Evolutionary conservation across 2,113 vertebrate species (phyloP).

Genomic region (Clupea harengus): DNA sequence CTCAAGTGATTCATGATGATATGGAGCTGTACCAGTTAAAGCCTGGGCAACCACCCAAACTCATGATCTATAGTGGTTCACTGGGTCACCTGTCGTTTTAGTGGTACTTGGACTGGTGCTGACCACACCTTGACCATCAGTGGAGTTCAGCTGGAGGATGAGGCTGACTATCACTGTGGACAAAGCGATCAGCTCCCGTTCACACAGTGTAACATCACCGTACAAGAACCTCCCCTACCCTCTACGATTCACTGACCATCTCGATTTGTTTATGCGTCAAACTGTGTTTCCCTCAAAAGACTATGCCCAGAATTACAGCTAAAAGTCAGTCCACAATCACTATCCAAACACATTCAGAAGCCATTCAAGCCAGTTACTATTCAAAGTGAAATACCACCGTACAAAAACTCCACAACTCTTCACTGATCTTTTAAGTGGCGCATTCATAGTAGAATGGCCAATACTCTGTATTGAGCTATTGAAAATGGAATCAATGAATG

Average conservation of each 20-base stretch:
- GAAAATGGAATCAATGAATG: no score
- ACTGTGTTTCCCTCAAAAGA: no score
- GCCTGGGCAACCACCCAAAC: neutral
- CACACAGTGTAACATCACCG: slow-evolving; percentile 26
- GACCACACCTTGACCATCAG: neutral
- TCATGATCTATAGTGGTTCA: neutral
- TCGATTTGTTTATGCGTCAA: neutral
- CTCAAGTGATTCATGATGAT: neutral
- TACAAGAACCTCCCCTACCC: neutral
- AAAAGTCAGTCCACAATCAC: no score
- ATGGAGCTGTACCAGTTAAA: neutral
- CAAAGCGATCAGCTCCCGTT: slow-evolving; percentile 9
- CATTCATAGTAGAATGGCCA: no score
- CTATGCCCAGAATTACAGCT: no score
- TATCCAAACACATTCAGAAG: no score
- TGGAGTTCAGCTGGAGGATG: neutral
- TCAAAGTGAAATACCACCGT: no score
- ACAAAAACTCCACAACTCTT: no score
- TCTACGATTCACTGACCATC: neutral
- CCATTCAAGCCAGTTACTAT: no score
- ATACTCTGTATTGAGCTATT: no score
- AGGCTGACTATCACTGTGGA: slow-evolving; percentile 19
- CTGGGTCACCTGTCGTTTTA: neutral
- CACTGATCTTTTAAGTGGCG: no score
- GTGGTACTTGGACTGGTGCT: neutral